Evolutionary conservation across 2,113 vertebrate species (phyloP).

Genomic region (Ptychochromis oligacanthus): DNA sequence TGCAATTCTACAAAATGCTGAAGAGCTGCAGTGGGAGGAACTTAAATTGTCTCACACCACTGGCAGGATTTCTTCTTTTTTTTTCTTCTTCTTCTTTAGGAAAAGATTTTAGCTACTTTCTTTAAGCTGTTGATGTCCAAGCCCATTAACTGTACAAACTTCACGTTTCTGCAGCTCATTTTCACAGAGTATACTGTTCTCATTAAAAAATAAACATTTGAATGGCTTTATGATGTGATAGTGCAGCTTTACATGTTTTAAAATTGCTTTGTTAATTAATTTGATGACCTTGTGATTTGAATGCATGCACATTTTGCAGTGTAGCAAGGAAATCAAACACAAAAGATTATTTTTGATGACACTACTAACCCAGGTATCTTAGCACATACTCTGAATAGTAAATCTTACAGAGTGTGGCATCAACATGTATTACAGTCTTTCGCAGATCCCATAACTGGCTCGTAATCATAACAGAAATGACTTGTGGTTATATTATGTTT

Average conservation of each 20-base stretch:
- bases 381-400: background rate
- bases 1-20: no score
- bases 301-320: background rate
- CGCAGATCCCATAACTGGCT: background rate
- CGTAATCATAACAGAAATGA: background rate
- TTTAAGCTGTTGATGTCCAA: background rate
- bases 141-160: background rate
- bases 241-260: background rate
- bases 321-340: background rate
- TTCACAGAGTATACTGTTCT: background rate
- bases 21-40: background rate
- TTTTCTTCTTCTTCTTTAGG: background rate
- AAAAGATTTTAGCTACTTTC: background rate
- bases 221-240: background rate
- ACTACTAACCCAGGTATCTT: background rate
- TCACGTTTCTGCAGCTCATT: background rate
- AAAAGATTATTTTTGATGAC: background rate
- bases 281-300: background rate
- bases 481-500: background rate
- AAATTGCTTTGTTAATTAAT: background rate
- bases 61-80: background rate
- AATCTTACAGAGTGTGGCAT: background rate
- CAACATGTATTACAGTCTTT: background rate
- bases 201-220: background rate
- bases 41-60: fast-evolving